phyloP scores from a whole-genome alignment of 92 coral and sea anemone species.

The Muricea muricata region DNA sequence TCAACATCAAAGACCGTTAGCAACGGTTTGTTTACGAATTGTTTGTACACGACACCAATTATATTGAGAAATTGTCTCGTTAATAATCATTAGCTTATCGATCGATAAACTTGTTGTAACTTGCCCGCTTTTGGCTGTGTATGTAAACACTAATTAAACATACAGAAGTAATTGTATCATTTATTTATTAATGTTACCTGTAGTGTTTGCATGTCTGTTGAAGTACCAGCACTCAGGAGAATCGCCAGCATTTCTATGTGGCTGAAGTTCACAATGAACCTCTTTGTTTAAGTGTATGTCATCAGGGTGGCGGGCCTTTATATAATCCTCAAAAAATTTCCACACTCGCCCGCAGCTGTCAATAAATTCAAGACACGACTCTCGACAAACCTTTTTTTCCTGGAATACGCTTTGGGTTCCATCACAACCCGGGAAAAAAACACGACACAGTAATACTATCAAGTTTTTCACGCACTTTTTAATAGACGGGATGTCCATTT shows the following conservation, averaged over 20 bases:
- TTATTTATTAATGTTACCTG: not conserved
- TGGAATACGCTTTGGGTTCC: not conserved
- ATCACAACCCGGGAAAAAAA: not conserved
- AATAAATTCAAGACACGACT: not conserved
- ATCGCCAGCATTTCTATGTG: constrained; percentile 15
- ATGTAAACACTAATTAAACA: no score
- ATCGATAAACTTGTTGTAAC: no score
- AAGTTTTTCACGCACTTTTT: not conserved
- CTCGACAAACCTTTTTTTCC: not conserved
- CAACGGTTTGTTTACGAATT: no score
- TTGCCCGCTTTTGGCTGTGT: no score
- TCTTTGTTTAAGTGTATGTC: not conserved
- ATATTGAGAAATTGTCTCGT: no score
- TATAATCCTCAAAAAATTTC: not conserved
- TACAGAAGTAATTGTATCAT: no score
- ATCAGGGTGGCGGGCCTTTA: not conserved
- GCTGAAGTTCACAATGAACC: not conserved
- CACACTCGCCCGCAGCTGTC: not conserved
- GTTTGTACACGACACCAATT: no score
- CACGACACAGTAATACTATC: not conserved
- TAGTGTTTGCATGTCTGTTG: not conserved
- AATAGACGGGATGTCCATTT: not conserved
- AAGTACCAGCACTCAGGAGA: constrained; percentile 10
- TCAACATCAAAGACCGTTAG: no score
- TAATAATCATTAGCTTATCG: no score